Evolutionary conservation across 2,113 vertebrate genomes (phyloP).

Genomic region (Grammomys surdaster): DNA sequence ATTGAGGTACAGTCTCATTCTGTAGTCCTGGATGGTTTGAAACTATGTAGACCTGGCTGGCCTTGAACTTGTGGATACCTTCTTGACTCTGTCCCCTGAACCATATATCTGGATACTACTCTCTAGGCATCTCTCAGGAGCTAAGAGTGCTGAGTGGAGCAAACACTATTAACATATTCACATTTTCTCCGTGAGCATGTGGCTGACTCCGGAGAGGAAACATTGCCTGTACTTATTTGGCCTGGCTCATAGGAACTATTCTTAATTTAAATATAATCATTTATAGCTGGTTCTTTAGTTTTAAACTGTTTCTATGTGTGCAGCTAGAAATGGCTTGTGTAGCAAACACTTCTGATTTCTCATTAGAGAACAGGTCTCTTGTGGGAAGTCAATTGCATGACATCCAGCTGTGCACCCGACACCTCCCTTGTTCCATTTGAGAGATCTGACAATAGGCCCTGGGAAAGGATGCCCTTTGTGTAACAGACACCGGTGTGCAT

Average conservation of each 20-base stretch:
- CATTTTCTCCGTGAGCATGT: neutral
- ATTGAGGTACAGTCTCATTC: neutral
- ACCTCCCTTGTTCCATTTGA: slow-evolving; percentile 50
- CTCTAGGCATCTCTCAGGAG: neutral
- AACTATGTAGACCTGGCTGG: neutral
- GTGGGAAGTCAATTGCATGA: neutral
- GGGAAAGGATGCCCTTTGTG: slow-evolving; percentile 71
- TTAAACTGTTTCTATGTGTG: slow-evolving; percentile 34
- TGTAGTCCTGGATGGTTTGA: neutral
- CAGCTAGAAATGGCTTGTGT: neutral
- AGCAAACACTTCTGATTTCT: slow-evolving; percentile 51
- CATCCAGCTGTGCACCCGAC: slow-evolving; percentile 56
- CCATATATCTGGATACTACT: neutral
- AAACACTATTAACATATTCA: neutral
- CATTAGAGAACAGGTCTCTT: slow-evolving; percentile 3
- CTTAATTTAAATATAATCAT: slow-evolving; percentile 48
- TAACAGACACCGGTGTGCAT: neutral
- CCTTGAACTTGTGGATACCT: neutral
- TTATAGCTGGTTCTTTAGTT: slow-evolving; percentile 32
- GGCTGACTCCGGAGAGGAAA: neutral
- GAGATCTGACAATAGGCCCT: slow-evolving; percentile 55
- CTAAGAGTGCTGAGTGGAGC: neutral
- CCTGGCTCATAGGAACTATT: slow-evolving; percentile 16
- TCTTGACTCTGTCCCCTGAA: neutral
- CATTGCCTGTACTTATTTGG: neutral